Evolutionary conservation across 2,797 vertebrate genomes (phyloP), one percentile per base, ranked within the genome.

Genomic region (Anguilla pacifica): DNA sequence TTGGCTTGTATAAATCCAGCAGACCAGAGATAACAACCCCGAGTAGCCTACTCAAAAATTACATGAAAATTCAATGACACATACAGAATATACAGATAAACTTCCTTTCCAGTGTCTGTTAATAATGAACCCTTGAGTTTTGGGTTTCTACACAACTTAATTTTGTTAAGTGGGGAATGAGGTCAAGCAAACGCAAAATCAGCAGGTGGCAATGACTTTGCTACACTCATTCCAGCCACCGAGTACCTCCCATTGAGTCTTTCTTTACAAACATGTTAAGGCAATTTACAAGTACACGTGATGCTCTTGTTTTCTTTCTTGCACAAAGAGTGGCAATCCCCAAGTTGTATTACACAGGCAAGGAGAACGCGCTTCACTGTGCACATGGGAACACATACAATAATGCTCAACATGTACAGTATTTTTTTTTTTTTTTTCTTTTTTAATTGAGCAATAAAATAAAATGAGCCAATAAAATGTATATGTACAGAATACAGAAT

Each of bases 101-200:
- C 88, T 89, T 88, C 82, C 70, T 85, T 86, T 49, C 86, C 93
- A 95, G 95, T 95, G 94, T 94, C 94, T 91, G 89, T 93, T 90
- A 91, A 93, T 89, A 90, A 92, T 92, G 93, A 94, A 94, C 92
- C 94, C 93, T 95, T 92, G 77, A 91, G 90, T 91, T 92, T 89
- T 57, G 90, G 89, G 87, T 86, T 35, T 22, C 35, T 43, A 77
- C 70, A 77, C 4, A 35, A 43, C 17, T 22, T 17, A 17, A 77
- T 31, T 74, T 35, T 15, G 3, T 15, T 13, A 74, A 15, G 35
- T 35, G 15, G 35, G 31, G 74, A 4, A 39, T 17, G 74, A 22
- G 15, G 35, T 10, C 43, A 82, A 17, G 46, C 51, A 25, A 51
- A 46, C 25, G 43, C 22, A 25, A 82, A 51, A 25, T 51, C 46